These are phyloP conservation scores for Spodoptera exigua DNA, from an alignment of 2,888 invertebrate species.

Conservation along the genomic window DNA sequence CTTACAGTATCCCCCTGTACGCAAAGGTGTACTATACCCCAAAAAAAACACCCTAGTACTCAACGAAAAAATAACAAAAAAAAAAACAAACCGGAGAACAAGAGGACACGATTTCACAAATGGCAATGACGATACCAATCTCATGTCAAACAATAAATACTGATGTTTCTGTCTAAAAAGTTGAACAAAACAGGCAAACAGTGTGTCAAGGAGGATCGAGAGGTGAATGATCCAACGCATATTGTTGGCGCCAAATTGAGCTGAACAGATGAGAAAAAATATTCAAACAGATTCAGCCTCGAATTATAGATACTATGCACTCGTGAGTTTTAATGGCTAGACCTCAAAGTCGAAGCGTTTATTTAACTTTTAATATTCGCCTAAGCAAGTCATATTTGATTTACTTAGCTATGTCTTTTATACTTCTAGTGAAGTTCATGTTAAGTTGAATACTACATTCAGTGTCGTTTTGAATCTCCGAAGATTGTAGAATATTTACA, in stretches of 20 bases:
- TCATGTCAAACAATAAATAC: constrained; percentile 54
- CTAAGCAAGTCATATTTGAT: too few species aligned
- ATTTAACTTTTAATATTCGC: too few species aligned
- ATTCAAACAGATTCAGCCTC: constrained; percentile 15
- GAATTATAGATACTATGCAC: neutral
- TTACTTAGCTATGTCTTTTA: too few species aligned
- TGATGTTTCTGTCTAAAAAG: constrained; percentile 43
- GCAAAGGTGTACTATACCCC: neutral
- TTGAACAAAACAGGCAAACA: constrained; percentile 57
- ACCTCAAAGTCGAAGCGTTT: too few species aligned
- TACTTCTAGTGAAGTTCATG: too few species aligned
- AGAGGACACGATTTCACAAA: constrained; percentile 44
- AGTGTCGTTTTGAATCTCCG: too few species aligned
- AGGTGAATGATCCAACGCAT: constrained; percentile 49
- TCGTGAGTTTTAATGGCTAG: too few species aligned
- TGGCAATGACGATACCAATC: constrained; percentile 43
- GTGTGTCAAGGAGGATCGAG: constrained; percentile 52
- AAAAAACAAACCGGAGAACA: constrained; percentile 29
- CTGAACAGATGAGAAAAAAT: constrained; percentile 42
- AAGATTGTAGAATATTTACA: too few species aligned
- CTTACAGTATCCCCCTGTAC: too few species aligned
- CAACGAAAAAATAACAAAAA: constrained; percentile 6
- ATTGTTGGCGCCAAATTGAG: constrained; percentile 43
- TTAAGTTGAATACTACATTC: too few species aligned
- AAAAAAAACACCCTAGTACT: constrained; percentile 22